These are phyloP conservation scores for Diogma glabrata DNA, from an alignment of 2,888 invertebrate species.

Conservation along the genomic window DNA sequence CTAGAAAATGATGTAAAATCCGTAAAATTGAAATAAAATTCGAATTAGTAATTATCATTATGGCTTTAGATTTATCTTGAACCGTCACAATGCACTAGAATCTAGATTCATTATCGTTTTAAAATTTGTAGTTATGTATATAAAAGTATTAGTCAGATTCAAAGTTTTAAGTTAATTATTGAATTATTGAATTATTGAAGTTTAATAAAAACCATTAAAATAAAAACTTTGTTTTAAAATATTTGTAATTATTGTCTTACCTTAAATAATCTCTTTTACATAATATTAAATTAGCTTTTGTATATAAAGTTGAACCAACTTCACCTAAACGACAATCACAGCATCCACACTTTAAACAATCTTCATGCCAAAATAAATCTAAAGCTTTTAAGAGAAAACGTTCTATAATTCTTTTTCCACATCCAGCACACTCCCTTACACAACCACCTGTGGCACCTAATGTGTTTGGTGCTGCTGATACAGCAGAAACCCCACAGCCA, in stretches of 20 bases:
- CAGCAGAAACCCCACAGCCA: conserved; percentile 8
- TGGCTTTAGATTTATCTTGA: too few relatives aligned
- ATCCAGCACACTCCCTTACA: conserved; percentile 16
- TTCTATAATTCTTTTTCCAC: conserved; percentile 50
- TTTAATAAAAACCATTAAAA: too few relatives aligned
- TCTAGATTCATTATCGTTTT: too few relatives aligned
- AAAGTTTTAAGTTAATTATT: too few relatives aligned
- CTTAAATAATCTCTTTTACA: conserved; percentile 88
- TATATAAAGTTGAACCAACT: conserved; percentile 81
- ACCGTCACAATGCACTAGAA: too few relatives aligned
- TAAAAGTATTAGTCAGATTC: too few relatives aligned
- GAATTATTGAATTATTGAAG: too few relatives aligned
- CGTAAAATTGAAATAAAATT: too few relatives aligned
- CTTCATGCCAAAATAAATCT: conserved; percentile 89
- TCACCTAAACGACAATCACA: conserved; percentile 90
- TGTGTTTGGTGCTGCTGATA: conserved; percentile 12
- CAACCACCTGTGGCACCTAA: background rate
- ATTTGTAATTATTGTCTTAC: conserved; percentile 38
- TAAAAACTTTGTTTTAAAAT: too few relatives aligned
- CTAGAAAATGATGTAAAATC: too few relatives aligned
- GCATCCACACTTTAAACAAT: conserved; percentile 84
- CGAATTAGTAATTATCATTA: too few relatives aligned
- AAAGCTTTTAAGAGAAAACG: conserved; percentile 71
- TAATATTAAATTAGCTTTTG: conserved; percentile 80
- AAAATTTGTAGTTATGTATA: too few relatives aligned